These are phyloP conservation scores for Otolemur crassicaudatus DNA, from an alignment of 2,797 vertebrate genomes.

Conservation along the genomic window DNA sequence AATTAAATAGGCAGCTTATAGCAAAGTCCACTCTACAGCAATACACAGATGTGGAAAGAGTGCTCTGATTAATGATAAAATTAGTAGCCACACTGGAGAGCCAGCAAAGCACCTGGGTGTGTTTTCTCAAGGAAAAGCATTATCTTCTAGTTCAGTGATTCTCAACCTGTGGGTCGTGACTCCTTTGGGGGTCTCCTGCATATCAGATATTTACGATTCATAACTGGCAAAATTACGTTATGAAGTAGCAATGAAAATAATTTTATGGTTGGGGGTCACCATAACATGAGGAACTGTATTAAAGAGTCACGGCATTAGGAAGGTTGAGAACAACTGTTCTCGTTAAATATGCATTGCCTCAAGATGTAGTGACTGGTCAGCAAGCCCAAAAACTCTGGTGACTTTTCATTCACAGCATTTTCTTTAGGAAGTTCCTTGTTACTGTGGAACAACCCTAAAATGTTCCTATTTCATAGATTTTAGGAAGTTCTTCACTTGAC, in stretches of 20 bases:
- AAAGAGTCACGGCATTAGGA: too few species aligned
- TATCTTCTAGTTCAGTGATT: background rate
- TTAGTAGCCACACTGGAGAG: background rate
- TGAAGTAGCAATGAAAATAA: too few species aligned
- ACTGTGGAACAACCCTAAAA: background rate
- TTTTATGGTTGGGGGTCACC: too few species aligned
- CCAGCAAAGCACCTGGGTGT: background rate
- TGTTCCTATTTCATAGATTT: background rate
- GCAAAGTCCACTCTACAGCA: background rate
- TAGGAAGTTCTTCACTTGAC: background rate
- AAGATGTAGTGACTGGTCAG: background rate
- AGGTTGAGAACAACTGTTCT: background rate
- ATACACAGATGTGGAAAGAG: background rate
- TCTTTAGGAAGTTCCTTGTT: slow-evolving; percentile 1
- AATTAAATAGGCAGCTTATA: background rate
- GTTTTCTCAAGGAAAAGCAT: background rate
- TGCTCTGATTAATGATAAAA: background rate
- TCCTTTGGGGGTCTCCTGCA: too few species aligned
- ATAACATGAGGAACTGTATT: too few species aligned
- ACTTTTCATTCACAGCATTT: background rate
- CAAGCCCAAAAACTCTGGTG: background rate
- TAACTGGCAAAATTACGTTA: too few species aligned
- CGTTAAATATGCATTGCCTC: background rate
- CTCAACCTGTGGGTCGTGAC: too few species aligned
- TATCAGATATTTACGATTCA: too few species aligned